phyloP scores from a whole-genome alignment of 1,140 invertebrate species.

The Nasonia longicornis region DNA sequence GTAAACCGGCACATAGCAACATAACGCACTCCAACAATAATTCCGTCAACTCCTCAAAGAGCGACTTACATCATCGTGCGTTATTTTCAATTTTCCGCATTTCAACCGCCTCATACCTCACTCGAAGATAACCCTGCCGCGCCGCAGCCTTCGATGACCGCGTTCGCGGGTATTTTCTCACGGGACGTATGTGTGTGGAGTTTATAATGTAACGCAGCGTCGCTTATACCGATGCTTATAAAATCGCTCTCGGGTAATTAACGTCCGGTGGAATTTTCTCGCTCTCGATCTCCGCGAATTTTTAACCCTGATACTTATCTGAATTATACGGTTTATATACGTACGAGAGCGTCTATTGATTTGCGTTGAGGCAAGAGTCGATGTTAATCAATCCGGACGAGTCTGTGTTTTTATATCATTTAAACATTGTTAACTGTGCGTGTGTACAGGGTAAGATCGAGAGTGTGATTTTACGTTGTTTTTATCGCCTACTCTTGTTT shows the following conservation, averaged over 20 bases:
- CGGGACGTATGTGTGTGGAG: not conserved
- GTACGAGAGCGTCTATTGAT: not conserved
- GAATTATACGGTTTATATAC: not conserved
- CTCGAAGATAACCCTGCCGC: not conserved
- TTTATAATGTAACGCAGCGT: not conserved
- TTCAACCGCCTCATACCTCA: not conserved
- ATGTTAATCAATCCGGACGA: constrained; percentile 4
- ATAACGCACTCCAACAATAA: not conserved
- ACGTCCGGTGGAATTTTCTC: constrained; percentile 6
- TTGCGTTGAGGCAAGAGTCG: not conserved
- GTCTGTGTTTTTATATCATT: not conserved
- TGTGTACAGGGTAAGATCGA: not conserved
- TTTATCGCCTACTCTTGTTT: not conserved
- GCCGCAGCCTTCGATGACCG: not conserved
- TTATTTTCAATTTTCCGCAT: constrained; percentile 34
- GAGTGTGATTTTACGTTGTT: not conserved
- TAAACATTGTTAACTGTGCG: not conserved
- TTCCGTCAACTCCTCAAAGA: constrained; percentile 3
- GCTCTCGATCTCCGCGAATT: constrained; percentile 1
- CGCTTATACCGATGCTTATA: not conserved
- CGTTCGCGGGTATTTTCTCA: not conserved
- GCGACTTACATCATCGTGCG: constrained; percentile 15
- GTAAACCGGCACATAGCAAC: not conserved
- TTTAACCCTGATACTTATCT: not conserved
- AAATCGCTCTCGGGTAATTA: constrained; percentile 10